Conservation (phyloP, 1,140 invertebrate genomes). For the Linepithema humile region DNA sequence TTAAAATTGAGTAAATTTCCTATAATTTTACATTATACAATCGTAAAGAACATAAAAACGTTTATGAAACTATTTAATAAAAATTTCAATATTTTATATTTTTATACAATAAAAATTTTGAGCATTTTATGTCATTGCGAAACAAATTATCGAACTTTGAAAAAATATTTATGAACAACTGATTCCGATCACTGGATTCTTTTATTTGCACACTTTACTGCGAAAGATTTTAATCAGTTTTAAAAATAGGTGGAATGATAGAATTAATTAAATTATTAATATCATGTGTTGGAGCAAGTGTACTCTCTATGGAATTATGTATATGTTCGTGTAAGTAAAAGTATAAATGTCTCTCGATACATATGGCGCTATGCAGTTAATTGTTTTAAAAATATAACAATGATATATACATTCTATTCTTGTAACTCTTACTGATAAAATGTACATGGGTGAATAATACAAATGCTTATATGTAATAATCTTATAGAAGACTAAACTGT, state of each 20-base stretch:
- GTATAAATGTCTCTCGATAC: conserved; percentile 53
- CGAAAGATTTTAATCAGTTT: neutral
- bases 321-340: conserved; percentile 42
- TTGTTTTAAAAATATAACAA: neutral
- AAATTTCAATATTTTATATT: neutral
- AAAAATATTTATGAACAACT: neutral
- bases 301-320: conserved; percentile 46
- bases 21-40: neutral
- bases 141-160: neutral
- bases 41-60: neutral
- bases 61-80: neutral
- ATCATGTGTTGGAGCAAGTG: conserved; percentile 14
- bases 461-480: neutral
- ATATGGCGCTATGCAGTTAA: neutral
- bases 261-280: conserved; percentile 8
- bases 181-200: no score
- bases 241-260: conserved; percentile 5
- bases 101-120: neutral
- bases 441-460: neutral
- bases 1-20: neutral
- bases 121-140: neutral
- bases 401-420: neutral
- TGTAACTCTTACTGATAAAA: neutral
- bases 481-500: conserved; percentile 9
- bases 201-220: neutral